Percentiles rank a stretch among this genome's conserved stretches.
Conservation (phyloP, 2,888 invertebrate species). For the Hypolimnas misippus region DNA sequence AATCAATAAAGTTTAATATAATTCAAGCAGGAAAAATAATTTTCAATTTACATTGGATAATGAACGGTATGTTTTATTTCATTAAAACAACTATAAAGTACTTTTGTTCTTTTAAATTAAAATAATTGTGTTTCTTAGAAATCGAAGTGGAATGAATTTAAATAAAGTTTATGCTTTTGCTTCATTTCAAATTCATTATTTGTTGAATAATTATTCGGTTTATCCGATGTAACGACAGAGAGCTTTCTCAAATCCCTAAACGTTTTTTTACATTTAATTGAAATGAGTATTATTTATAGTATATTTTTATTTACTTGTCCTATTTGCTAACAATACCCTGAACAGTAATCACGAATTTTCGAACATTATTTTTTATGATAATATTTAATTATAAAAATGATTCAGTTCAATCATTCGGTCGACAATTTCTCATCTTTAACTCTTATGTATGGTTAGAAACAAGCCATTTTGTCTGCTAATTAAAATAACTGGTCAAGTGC, state of each 20-base stretch:
- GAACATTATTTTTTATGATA: too few species aligned
- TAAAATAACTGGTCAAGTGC: too few species aligned
- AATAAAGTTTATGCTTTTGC: constrained; percentile 37
- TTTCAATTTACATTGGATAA: constrained; percentile 9
- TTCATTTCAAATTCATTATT: constrained; percentile 44
- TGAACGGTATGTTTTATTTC: constrained; percentile 16
- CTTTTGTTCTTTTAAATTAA: constrained; percentile 30
- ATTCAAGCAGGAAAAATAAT: constrained; percentile 4
- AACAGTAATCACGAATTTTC: too few species aligned
- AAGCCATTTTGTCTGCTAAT: too few species aligned
- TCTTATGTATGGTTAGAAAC: too few species aligned
- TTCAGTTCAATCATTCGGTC: too few species aligned
- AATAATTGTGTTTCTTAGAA: constrained; percentile 30
- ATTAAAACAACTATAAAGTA: constrained; percentile 23
- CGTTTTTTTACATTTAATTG: constrained; percentile 31
- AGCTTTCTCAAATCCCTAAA: constrained; percentile 28
- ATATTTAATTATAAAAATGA: too few species aligned
- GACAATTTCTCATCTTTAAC: too few species aligned
- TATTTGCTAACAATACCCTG: too few species aligned
- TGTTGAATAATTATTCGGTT: constrained; percentile 41
- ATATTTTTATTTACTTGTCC: too few species aligned
- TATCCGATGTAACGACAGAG: constrained; percentile 18
- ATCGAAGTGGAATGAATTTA: constrained; percentile 26
- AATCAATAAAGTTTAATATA: constrained; percentile 2
- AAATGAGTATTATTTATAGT: constrained; percentile 32